phyloP scores from a whole-genome alignment of 2,888 invertebrate genomes.

The Heliconius aoede region DNA sequence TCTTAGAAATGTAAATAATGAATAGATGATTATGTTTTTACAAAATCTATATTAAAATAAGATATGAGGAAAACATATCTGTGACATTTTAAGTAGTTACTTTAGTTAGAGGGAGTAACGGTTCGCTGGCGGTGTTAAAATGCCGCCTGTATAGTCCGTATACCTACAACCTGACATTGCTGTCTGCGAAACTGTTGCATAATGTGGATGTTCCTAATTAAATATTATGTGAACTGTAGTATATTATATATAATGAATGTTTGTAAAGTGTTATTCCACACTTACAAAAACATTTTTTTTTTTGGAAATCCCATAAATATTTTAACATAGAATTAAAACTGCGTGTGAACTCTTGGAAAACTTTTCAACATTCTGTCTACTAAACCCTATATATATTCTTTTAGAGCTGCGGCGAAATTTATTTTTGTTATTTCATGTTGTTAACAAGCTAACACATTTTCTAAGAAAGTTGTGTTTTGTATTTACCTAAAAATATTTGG shows the following conservation, averaged over 20 bases:
- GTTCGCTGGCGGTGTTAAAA: conserved; percentile 27
- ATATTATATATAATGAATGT: too few relatives aligned
- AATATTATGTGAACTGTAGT: background rate
- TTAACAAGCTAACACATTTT: too few relatives aligned
- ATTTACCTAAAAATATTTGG: background rate
- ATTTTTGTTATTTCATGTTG: too few relatives aligned
- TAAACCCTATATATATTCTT: background rate
- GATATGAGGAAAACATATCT: background rate
- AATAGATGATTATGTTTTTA: background rate
- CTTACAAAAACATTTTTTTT: too few relatives aligned
- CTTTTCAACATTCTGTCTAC: too few relatives aligned
- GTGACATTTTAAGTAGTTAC: conserved; percentile 9
- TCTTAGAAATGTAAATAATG: too few relatives aligned
- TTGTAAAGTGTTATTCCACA: too few relatives aligned
- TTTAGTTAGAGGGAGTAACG: conserved; percentile 28
- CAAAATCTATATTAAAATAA: conserved; percentile 2
- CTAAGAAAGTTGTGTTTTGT: too few relatives aligned
- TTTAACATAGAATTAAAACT: background rate
- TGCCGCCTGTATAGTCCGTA: conserved; percentile 13
- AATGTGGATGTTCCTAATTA: conserved; percentile 14
- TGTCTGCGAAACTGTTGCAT: conserved; percentile 11
- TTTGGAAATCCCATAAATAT: background rate
- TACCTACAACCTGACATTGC: conserved; percentile 8
- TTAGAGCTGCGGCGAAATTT: too few relatives aligned
- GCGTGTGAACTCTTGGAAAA: too few relatives aligned